Base-by-base conservation (phyloP, 2,888 invertebrate genomes). In the Ceramica pisi region DNA sequence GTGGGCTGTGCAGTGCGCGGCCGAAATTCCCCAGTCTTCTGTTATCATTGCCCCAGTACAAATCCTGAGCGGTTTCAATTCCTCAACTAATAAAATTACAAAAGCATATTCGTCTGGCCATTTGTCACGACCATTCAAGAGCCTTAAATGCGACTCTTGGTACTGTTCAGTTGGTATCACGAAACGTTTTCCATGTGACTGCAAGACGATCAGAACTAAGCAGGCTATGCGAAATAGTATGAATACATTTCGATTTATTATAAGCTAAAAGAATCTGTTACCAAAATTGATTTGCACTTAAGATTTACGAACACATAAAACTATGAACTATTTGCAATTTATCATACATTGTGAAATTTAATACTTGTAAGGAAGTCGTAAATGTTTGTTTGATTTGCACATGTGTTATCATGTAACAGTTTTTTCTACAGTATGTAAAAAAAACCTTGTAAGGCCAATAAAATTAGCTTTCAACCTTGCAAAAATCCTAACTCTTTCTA, bases 21-120 rank as follows among this genome's bases (percentile, higher is more conserved):
- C 71, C 1, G 57, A 62, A 1, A 71, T 10, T 4, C 56, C 57
- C 62, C 71, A 62, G 21, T 19, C 1, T 21, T 71, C 68, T 7
- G 60, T 61, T 3, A 71, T 46, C 67, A 71, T 56, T 2, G 10
- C 31, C 1, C 55, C 67, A 0, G 61, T 50, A 41, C 71, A 67
- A 2, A 26, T 1, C n/a, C 55, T 38, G 0, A 9, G 1, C 31
- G 9, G 14, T 6, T 1, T 1, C 0, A 8, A 46, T 9, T 59
- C 35, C 35, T 26, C 26, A 41, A 56, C 14, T 8, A 71, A 46
- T 16, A 53, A 14, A 38, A 71, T 35, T 3, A 67, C 46, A 55
- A 21, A 67, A 1, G 67, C 12, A 60, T 71, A 71, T 38, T 70
- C 57, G 3, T 38, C 51, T 2, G 35, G 14, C 41, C 8, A 12